Evolutionary conservation across 1,140 invertebrate genomes (phyloP).

Genomic region (Aphelinus atriplicis): DNA sequence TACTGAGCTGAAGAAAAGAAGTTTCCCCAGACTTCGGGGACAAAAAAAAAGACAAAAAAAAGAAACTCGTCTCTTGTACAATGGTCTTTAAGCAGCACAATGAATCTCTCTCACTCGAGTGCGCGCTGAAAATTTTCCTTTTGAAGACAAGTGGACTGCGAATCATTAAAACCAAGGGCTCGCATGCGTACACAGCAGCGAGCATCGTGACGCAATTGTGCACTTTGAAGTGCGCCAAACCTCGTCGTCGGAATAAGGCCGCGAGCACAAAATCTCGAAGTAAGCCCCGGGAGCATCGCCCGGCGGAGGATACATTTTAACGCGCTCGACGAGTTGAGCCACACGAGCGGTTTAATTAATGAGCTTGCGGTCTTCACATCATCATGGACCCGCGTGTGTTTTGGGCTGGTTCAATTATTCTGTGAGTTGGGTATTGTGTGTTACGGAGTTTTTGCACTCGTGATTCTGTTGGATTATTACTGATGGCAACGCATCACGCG

Average conservation of each 20-base stretch:
- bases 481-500: too few relatives aligned
- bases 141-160: neutral
- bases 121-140: neutral
- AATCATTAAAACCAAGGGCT: neutral
- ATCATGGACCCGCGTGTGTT: neutral
- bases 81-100: too few relatives aligned
- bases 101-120: neutral
- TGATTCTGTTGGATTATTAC: too few relatives aligned
- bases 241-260: neutral
- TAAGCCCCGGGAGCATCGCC: too few relatives aligned
- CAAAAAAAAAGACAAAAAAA: too few relatives aligned
- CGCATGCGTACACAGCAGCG: neutral
- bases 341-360: conserved; percentile 17
- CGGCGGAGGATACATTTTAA: neutral
- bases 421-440: too few relatives aligned
- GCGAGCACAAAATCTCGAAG: too few relatives aligned
- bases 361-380: neutral
- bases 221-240: neutral
- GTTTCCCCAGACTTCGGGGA: too few relatives aligned
- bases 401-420: too few relatives aligned
- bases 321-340: neutral
- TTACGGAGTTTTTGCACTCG: too few relatives aligned
- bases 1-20: too few relatives aligned
- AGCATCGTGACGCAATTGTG: neutral
- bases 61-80: too few relatives aligned